Evolutionary conservation across 1,140 invertebrate genomes (phyloP), one percentile per base, ranked within the genome.

Genomic region (Drosophila murphyi): DNA sequence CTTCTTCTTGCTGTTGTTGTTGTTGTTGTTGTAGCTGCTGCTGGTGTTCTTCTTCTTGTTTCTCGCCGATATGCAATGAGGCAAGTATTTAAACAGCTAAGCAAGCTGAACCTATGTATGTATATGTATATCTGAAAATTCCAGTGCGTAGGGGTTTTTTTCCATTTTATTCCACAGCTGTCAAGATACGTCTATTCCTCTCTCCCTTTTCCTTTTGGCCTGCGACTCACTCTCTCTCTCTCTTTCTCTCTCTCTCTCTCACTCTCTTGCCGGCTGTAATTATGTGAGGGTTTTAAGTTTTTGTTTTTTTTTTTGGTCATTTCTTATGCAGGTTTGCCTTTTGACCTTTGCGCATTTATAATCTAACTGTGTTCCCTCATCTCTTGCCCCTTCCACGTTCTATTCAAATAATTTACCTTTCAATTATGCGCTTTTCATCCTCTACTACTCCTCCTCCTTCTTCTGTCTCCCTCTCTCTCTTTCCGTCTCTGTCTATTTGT

Each of bases 331-430:
- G 54, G 52, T 62, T 73, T 62, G 60, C 60, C 65, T 43, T 61
- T 31, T 88, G 83, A 88, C 85, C 83, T 88, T 88, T 56, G 80
- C 70, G 50, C 85, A 87, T 87, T 87, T 88, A 77, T 87, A 78
- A 78, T 56, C 31, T 41, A 45, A 55, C 57, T 69, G 54, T n/a
- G 39, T 34, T 41, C 7, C 10, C 10, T 41, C 39, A 41, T 41
- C 39, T 41, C 37, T 39, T 10, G 43, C 8, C 43, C 10, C 47
- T 29, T 41, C 37, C n/a, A 6, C 12, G 35, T 32, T 41, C 41
- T 60, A 20, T 10, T 35, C 45, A 37, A 34, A 41, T 50, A 52
- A 72, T 75, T 69, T 67, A 79, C 83, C 82, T 78, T 88, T 87
- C 83, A 87, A 88, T 88, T 88, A 87, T 87, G 65, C 63, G 12